Conservation (phyloP, 2,797 vertebrate species). For the Mus minutoides region DNA sequence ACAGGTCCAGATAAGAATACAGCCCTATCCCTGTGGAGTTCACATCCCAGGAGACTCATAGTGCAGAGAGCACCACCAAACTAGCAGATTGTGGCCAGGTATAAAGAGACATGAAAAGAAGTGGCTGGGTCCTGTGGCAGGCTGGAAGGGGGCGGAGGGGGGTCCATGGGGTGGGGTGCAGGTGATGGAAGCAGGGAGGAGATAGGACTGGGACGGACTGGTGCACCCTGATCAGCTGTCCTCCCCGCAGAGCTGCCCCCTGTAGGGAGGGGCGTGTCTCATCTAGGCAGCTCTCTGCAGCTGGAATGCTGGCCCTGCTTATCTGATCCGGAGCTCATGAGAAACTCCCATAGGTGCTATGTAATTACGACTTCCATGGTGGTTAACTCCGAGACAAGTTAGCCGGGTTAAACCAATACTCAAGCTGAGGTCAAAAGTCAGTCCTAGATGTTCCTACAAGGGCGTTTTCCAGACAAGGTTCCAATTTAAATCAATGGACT, state of each 20-base stretch:
- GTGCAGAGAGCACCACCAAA: no score
- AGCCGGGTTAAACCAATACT: not conserved
- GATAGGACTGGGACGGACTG: not conserved
- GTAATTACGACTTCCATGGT: not conserved
- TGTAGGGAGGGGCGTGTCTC: not conserved
- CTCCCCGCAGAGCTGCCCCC: not conserved
- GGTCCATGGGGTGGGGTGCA: not conserved
- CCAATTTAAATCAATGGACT: not conserved
- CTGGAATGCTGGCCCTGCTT: not conserved
- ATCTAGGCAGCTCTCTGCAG: not conserved
- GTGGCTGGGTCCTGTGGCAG: fast-evolving
- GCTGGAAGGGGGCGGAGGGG: no score
- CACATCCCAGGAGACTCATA: not conserved
- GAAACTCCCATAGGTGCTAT: not conserved
- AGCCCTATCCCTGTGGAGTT: not conserved
- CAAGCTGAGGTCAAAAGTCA: not conserved
- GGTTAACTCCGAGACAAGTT: not conserved
- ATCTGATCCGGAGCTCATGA: not conserved
- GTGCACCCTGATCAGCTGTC: not conserved
- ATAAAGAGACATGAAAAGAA: not conserved
- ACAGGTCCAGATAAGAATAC: not conserved
- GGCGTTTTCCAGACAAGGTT: not conserved
- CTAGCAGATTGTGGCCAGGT: not conserved
- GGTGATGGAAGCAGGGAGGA: not conserved
- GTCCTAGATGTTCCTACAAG: not conserved